Evolutionary conservation across 2,888 invertebrate species (phyloP).

Genomic region (Prostheceraeus crozeri): DNA sequence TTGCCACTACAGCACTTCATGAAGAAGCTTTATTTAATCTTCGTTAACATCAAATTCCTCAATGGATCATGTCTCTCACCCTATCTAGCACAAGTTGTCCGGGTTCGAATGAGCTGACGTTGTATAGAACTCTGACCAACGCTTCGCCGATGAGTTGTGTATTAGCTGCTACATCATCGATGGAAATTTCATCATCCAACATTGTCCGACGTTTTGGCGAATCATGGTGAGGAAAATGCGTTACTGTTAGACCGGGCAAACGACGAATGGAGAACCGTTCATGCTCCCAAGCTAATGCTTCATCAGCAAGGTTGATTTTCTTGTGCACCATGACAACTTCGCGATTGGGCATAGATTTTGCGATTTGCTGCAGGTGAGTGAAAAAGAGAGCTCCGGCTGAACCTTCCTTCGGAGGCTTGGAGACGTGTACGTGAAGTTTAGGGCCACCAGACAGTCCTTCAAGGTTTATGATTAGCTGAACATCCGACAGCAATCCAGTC

Average conservation of each 20-base stretch:
- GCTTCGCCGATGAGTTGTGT: too few species aligned
- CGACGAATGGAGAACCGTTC: constrained; percentile 86
- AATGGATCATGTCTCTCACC: too few species aligned
- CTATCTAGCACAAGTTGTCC: too few species aligned
- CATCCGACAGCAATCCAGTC: constrained; percentile 64
- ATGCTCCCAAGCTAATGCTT: constrained; percentile 87
- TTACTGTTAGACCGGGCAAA: constrained; percentile 81
- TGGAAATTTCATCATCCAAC: too few species aligned
- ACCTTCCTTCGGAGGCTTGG: constrained; percentile 82
- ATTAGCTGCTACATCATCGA: too few species aligned
- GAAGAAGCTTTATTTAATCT: too few species aligned
- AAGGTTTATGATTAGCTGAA: constrained; percentile 78
- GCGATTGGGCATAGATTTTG: not conserved
- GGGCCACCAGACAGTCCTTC: constrained; percentile 67
- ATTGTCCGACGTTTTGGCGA: too few species aligned
- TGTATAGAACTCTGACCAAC: too few species aligned
- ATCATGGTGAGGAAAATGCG: too few species aligned
- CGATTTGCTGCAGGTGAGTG: not conserved
- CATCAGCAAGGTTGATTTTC: constrained; percentile 90
- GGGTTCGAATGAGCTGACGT: too few species aligned
- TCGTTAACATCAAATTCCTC: too few species aligned
- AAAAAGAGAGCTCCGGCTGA: constrained; percentile 62
- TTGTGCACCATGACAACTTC: constrained; percentile 64
- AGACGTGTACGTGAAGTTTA: constrained; percentile 77
- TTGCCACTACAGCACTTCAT: too few species aligned